phyloP scores from a whole-genome alignment of 64 coral and sea anemone species.

The Stylophora pistillata region DNA sequence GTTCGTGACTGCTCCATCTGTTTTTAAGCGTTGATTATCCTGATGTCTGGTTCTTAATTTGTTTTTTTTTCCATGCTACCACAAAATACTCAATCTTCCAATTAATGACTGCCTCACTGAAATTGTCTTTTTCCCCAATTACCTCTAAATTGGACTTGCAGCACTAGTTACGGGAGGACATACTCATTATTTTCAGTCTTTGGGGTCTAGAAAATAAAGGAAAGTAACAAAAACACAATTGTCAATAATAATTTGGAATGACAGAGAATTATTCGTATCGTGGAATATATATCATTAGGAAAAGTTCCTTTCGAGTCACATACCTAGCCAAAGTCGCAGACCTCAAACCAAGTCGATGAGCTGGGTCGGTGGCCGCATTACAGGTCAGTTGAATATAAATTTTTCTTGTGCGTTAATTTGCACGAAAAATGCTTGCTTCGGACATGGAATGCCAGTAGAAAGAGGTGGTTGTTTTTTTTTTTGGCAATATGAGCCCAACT shows the following conservation, averaged over 20 bases:
- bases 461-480: no score
- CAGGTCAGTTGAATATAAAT: no score
- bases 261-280: neutral
- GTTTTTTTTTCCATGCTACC: neutral
- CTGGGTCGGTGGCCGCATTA: no score
- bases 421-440: no score
- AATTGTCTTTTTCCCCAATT: constrained; percentile 9
- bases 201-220: neutral
- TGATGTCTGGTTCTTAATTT: neutral
- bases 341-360: no score
- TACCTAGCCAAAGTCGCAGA: no score
- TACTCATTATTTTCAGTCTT: neutral
- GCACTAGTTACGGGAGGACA: neutral
- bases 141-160: neutral
- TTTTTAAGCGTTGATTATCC: neutral
- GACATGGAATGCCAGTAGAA: no score
- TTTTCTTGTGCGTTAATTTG: no score
- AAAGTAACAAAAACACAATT: neutral
- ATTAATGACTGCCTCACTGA: neutral
- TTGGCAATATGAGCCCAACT: no score
- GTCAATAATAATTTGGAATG: neutral
- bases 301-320: no score
- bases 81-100: constrained; percentile 17
- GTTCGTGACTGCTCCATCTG: neutral
- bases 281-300: neutral